Percentiles rank a stretch among this genome's conserved stretches.
phyloP scores from a whole-genome alignment of 2,797 vertebrate species.

The Pseudopleuronectes americanus region DNA sequence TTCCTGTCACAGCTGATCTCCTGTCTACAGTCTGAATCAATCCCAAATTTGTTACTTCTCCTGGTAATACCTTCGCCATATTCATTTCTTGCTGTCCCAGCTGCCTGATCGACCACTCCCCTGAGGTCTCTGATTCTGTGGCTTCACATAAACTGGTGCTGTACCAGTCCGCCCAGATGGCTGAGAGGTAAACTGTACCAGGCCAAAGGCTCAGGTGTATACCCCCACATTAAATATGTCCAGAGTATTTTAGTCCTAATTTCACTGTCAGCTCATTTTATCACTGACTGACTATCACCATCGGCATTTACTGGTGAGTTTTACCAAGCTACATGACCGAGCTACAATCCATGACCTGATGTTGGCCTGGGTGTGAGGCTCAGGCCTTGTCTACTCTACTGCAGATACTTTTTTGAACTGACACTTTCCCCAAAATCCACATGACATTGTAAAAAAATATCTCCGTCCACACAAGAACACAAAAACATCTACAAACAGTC shows the following conservation, averaged over 20 bases:
- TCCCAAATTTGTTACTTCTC: background rate
- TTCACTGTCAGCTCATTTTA: background rate
- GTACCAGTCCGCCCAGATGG: background rate
- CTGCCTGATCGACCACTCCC: background rate
- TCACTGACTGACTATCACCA: no score
- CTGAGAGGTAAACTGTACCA: background rate
- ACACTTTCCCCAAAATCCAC: no score
- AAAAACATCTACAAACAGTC: no score
- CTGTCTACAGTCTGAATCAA: background rate
- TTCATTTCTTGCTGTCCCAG: background rate
- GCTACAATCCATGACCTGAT: no score
- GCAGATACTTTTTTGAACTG: no score
- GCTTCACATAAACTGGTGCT: background rate
- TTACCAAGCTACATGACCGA: no score
- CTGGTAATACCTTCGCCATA: background rate
- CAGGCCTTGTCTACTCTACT: no score
- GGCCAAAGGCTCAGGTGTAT: background rate
- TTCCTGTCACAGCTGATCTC: no score
- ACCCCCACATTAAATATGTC: background rate
- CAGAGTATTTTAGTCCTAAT: background rate
- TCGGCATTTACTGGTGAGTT: no score
- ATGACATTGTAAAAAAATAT: no score
- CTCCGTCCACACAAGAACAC: no score
- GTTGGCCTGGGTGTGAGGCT: no score
- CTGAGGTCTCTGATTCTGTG: background rate